Percentiles rank a stretch among this genome's conserved stretches.
These are phyloP conservation scores for Mormyrus proboscirostris DNA, from an alignment of 2,797 vertebrate genomes.

Conservation along the genomic window DNA sequence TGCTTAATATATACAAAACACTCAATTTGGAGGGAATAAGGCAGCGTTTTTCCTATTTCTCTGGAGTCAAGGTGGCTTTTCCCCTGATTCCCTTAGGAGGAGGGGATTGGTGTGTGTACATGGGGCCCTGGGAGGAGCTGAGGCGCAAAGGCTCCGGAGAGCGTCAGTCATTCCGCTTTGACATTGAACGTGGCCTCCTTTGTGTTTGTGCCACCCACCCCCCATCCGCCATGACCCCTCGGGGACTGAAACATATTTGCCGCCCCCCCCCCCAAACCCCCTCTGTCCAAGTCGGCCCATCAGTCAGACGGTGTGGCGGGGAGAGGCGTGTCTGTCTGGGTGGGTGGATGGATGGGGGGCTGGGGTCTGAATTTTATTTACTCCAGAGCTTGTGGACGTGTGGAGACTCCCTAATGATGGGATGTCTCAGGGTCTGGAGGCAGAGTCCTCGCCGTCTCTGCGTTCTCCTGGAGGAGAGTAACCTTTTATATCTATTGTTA, in stretches of 20 bases:
- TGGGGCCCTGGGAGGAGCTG: neutral
- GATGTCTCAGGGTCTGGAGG: neutral
- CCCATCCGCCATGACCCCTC: neutral
- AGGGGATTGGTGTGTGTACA: neutral
- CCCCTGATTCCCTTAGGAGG: neutral
- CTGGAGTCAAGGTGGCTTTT: neutral
- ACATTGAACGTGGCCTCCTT: conserved; percentile 5
- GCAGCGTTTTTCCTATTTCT: neutral
- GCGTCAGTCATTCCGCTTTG: conserved; percentile 7
- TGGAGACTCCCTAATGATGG: conserved; percentile 20
- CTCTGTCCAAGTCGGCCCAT: conserved; percentile 18
- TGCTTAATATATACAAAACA: neutral
- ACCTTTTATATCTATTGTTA: neutral
- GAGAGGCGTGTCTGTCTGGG: conserved; percentile 17
- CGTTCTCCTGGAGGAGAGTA: neutral
- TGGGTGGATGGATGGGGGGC: neutral
- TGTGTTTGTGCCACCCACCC: neutral
- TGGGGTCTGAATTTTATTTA: conserved; percentile 21
- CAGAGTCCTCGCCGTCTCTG: neutral
- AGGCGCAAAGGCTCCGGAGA: neutral
- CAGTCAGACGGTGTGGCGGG: conserved; percentile 14
- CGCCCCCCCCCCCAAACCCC: neutral
- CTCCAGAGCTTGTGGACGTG: conserved; percentile 13
- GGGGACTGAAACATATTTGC: neutral
- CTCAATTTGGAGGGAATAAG: neutral